Percentiles rank a stretch among this genome's conserved stretches.
phyloP scores from a whole-genome alignment of 2,113 vertebrate genomes.

The Microcebus jonahi region DNA sequence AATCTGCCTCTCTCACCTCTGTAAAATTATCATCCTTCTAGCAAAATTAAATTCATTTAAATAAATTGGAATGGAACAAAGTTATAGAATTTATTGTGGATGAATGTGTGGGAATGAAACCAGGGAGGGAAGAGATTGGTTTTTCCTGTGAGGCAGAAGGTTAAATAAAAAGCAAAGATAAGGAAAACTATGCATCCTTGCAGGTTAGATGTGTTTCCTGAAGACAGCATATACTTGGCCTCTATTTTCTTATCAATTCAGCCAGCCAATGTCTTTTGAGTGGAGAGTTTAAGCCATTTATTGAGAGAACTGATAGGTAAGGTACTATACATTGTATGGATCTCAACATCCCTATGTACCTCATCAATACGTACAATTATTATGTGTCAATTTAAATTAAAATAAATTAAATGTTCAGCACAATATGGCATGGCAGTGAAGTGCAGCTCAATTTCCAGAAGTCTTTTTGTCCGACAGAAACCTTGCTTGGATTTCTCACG shows the following conservation, averaged over 20 bases:
- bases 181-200: neutral
- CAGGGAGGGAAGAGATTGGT: neutral
- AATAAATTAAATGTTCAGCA: neutral
- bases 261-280: too few relatives aligned
- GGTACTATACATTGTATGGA: too few relatives aligned
- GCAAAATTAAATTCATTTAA: neutral
- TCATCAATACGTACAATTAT: neutral
- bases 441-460: neutral
- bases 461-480: neutral
- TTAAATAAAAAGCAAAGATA: neutral
- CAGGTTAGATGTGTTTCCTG: too few relatives aligned
- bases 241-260: too few relatives aligned
- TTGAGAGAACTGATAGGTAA: too few relatives aligned
- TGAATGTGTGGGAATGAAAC: neutral
- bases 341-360: too few relatives aligned
- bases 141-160: neutral
- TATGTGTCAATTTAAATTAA: neutral
- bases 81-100: neutral
- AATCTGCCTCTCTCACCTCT: neutral
- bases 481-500: neutral
- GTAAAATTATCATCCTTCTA: neutral
- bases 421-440: neutral
- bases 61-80: neutral
- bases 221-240: too few relatives aligned
- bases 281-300: too few relatives aligned